Percentiles rank a stretch among this genome's conserved stretches.
These are phyloP conservation scores for Ariolimax columbianus DNA, from an alignment of 2,888 invertebrate species.

Conservation along the genomic window DNA sequence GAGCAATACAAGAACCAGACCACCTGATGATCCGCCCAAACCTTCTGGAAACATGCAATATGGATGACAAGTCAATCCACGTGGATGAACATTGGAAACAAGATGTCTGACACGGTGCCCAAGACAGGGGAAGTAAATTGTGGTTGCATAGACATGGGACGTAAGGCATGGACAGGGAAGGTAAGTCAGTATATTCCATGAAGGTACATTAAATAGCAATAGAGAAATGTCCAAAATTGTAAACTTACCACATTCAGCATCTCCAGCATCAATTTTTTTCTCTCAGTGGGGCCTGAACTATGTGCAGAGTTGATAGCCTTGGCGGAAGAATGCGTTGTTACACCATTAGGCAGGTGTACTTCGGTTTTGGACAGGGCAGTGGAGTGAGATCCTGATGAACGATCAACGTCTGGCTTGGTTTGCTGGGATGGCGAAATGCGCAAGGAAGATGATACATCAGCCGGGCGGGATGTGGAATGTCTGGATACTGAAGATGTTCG, in stretches of 20 bases:
- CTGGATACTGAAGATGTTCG: neutral
- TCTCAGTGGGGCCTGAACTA: neutral
- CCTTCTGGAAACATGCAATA: no score
- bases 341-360: constrained; percentile 14
- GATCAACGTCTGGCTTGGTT: neutral
- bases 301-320: neutral
- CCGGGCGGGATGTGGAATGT: neutral
- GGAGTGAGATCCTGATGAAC: neutral
- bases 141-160: no score
- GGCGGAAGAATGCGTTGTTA: neutral
- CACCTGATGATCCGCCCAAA: no score
- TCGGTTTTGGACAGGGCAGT: neutral
- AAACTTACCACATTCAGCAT: neutral
- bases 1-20: no score
- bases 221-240: neutral
- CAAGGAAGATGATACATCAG: neutral
- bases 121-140: no score
- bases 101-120: no score
- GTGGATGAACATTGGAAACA: no score
- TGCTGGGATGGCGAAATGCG: neutral
- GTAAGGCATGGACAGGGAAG: no score
- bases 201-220: no score
- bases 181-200: no score
- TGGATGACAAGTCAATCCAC: no score
- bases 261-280: neutral